Evolutionary conservation across 2,797 vertebrate genomes (phyloP).

Genomic region (Myotis planiceps): DNA sequence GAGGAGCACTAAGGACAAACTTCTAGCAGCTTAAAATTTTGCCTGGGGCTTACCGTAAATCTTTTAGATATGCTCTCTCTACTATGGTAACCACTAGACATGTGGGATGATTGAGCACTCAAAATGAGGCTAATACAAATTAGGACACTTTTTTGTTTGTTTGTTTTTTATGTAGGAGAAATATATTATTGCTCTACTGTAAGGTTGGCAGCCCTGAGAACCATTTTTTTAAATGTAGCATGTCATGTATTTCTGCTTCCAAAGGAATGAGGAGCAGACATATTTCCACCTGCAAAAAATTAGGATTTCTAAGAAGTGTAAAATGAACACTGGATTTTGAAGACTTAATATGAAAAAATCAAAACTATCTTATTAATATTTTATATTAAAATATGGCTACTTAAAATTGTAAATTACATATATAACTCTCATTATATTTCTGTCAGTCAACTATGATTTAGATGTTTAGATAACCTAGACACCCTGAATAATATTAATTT

Average conservation of each 20-base stretch:
- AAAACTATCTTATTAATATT: background rate
- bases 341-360: background rate
- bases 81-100: background rate
- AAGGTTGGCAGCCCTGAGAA: background rate
- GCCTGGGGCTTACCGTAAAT: background rate
- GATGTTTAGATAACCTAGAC: background rate
- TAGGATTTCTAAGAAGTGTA: background rate
- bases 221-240: background rate
- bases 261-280: background rate
- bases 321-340: background rate
- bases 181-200: background rate
- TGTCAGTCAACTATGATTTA: background rate
- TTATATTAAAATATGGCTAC: background rate
- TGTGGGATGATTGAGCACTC: background rate
- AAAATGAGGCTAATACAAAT: background rate
- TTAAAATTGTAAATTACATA: background rate
- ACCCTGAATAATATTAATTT: background rate
- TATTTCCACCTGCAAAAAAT: background rate
- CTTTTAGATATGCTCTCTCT: background rate
- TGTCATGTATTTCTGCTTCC: background rate
- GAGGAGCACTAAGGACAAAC: background rate
- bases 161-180: background rate
- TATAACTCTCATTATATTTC: background rate
- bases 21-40: background rate
- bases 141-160: background rate